Evolutionary conservation across 2,797 vertebrate genomes (phyloP).

Genomic region (Naso thynnoides): DNA sequence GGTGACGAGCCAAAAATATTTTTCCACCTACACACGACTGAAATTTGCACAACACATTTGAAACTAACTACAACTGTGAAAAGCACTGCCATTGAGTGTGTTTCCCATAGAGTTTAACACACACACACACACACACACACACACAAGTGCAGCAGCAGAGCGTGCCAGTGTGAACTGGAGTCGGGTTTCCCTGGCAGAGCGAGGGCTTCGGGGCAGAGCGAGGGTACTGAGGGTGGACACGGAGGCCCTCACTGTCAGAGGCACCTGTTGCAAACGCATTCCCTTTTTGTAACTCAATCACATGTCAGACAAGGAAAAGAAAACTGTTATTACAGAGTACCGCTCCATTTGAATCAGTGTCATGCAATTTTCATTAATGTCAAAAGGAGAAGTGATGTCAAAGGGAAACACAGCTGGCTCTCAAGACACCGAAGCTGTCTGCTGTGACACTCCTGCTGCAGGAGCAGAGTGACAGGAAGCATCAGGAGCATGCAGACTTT

Average conservation of each 20-base stretch:
- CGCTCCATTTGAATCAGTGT: constrained; percentile 80
- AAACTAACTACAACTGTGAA: neutral
- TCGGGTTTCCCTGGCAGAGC: constrained; percentile 83
- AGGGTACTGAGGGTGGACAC: constrained; percentile 82
- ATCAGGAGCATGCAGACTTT: constrained; percentile 55
- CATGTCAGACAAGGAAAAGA: constrained; percentile 81
- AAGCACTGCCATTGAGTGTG: neutral
- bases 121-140: neutral
- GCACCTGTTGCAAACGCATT: constrained; percentile 87
- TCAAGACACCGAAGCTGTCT: constrained; percentile 50
- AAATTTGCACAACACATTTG: constrained; percentile 26
- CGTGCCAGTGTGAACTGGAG: constrained; percentile 80
- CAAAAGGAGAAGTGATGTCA: neutral
- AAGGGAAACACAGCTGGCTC: constrained; percentile 57
- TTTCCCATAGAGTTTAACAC: constrained; percentile 2
- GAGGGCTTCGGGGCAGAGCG: constrained; percentile 74
- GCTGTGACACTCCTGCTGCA: constrained; percentile 39
- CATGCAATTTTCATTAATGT: constrained; percentile 73
- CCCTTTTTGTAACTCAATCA: constrained; percentile 85
- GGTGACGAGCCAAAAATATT: constrained; percentile 58
- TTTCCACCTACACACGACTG: constrained; percentile 1
- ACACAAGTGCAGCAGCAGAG: constrained; percentile 54
- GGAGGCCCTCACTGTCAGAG: constrained; percentile 78
- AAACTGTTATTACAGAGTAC: constrained; percentile 83
- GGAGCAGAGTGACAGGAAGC: constrained; percentile 58